Conservation (phyloP, 2,888 invertebrate species). For the Balanococcus diminutus region DNA sequence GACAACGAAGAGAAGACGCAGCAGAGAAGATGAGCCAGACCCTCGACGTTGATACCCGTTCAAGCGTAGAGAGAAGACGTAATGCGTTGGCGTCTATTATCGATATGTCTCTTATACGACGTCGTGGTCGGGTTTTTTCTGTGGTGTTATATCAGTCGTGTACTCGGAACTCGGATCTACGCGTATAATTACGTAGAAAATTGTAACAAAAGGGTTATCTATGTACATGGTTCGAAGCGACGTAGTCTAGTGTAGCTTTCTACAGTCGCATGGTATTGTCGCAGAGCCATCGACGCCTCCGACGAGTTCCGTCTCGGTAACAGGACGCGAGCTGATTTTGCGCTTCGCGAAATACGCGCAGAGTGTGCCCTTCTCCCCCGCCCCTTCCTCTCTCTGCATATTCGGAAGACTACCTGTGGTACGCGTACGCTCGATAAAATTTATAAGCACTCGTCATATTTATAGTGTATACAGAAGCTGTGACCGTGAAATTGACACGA, state of each 20-base stretch:
- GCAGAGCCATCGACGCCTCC: not conserved
- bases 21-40: not conserved
- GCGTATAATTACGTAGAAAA: not conserved
- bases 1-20: not conserved
- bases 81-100: conserved; percentile 16
- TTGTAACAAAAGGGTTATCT: not conserved
- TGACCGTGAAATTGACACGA: conserved; percentile 26
- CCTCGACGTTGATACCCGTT: conserved; percentile 48
- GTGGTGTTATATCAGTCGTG: not conserved
- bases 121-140: not conserved
- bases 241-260: not conserved
- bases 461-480: not conserved
- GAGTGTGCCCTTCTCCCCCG: not conserved
- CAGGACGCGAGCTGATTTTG: conserved; percentile 20
- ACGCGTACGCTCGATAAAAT: not conserved
- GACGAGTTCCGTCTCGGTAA: conserved; percentile 8
- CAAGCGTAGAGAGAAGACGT: conserved; percentile 38
- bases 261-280: not conserved
- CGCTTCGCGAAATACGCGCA: conserved; percentile 8
- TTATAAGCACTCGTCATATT: not conserved
- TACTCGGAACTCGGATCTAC: not conserved
- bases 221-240: not conserved
- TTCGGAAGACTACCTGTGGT: not conserved
- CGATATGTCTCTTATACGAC: not conserved
- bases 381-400: not conserved